Percentiles rank a stretch among this genome's conserved stretches.
These are phyloP conservation scores for Scaptomyza hsui DNA, from an alignment of 1,140 invertebrate genomes.

Conservation along the genomic window DNA sequence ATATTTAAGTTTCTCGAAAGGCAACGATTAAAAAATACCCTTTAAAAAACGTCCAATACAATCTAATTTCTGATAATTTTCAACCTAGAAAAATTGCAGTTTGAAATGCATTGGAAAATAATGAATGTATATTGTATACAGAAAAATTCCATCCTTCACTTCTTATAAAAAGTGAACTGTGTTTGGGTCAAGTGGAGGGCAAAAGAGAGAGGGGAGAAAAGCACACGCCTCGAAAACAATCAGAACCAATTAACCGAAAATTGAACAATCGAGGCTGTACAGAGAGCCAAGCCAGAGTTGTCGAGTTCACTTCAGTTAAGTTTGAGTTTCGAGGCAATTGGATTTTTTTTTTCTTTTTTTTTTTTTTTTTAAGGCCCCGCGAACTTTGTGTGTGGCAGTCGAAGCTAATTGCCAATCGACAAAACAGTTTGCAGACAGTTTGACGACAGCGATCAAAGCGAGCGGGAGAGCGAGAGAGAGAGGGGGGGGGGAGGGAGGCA, in stretches of 20 bases:
- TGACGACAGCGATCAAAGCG: slow-evolving; percentile 55
- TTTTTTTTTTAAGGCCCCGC: slow-evolving; percentile 15
- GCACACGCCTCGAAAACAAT: slow-evolving; percentile 77
- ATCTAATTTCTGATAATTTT: no score
- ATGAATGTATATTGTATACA: neutral
- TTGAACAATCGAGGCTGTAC: slow-evolving; percentile 68
- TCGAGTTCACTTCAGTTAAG: neutral
- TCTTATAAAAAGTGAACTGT: neutral
- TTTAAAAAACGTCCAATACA: neutral
- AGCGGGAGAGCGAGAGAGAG: neutral
- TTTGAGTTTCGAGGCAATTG: slow-evolving; percentile 18
- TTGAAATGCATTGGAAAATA: neutral
- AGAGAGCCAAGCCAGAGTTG: slow-evolving; percentile 18
- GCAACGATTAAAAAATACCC: slow-evolving; percentile 3
- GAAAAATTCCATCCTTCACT: neutral
- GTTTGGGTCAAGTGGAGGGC: neutral
- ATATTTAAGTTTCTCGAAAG: neutral
- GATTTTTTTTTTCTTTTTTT: no score
- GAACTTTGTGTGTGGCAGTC: slow-evolving; percentile 40
- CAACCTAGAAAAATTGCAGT: neutral
- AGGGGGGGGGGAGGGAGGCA: neutral
- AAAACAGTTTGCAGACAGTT: slow-evolving; percentile 64
- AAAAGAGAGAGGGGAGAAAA: slow-evolving; percentile 1
- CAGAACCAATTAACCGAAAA: slow-evolving; percentile 81
- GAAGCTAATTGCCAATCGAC: slow-evolving; percentile 74